Evolutionary conservation across 2,888 invertebrate species (phyloP), one percentile per base, ranked within the genome.

Genomic region (Noctua janthe): DNA sequence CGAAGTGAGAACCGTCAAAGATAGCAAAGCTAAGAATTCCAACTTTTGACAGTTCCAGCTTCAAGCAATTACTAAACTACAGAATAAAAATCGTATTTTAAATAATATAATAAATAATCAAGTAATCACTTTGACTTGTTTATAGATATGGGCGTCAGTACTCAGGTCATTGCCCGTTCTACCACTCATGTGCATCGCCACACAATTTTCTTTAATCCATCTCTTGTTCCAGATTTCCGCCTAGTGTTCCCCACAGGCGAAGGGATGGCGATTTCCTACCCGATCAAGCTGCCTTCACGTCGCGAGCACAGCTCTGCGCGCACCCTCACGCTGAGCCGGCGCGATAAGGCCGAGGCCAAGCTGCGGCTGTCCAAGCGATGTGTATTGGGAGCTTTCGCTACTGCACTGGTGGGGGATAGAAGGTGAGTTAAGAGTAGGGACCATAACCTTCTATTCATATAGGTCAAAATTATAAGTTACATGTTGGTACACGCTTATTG

Each of bases 191-290:
- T 23, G 10, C 8, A 11, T 13, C n/a, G 4, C 1, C 59, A n/a
- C n/a, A 59, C 59, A 59, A 59, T 11, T 59, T 59, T 4, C 59
- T n/a, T 13, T n/a, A 59, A 66, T 66, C 35, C 11, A 66, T 10
- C 20, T 39, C 17, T 71, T 76, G 29, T 85, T 81, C n/a, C 91
- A 97, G 97, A 96, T 29, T 96, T 97, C 85, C 96, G 96, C 1
- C 90, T 97, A 20, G 95, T 97, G 13, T 97, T 97, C 85, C 95
- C 97, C 0, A 96, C 96, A 4, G 95, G 96, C 0, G 96, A 95
- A 0, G 96, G 96, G 15, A 94, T 96, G 91, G 97, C 96, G 1
- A 91, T 97, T 1, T 97, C 96, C 6, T 97, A 96, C 88, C 95
- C 96, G 4, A 89, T 95, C 67, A 95, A 94, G 83, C 94, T 97